Evolutionary conservation across 2,888 invertebrate species (phyloP).

Genomic region (Polydrusus pterygomalis): DNA sequence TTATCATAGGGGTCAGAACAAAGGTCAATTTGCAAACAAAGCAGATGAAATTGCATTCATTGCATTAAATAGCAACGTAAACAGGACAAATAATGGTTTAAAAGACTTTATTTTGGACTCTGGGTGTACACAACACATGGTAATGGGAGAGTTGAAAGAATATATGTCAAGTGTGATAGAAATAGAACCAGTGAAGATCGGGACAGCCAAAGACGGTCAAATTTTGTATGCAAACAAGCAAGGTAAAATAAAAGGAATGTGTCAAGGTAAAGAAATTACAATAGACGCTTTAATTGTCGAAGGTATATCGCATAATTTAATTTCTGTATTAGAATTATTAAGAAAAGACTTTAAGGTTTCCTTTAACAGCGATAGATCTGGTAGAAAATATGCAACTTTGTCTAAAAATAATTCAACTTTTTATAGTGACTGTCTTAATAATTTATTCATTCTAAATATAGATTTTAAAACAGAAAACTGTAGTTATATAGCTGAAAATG

Average conservation of each 20-base stretch:
- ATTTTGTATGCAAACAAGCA: neutral
- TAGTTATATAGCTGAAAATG: no score
- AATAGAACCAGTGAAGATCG: no score
- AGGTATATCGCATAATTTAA: no score
- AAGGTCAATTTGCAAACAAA: no score
- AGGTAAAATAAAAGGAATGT: neutral
- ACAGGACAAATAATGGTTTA: no score
- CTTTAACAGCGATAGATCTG: neutral
- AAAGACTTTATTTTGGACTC: no score
- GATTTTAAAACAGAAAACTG: neutral
- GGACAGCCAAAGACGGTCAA: neutral
- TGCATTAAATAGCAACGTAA: no score
- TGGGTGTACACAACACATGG: no score
- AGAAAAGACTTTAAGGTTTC: constrained; percentile 4
- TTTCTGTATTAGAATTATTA: neutral
- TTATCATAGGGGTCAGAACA: no score
- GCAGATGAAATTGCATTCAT: no score
- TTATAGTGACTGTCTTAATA: neutral
- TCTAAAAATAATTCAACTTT: neutral
- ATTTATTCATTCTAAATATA: neutral
- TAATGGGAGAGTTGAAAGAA: neutral
- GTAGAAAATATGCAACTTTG: neutral
- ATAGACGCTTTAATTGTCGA: neutral
- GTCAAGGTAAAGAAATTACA: neutral
- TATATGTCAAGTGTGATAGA: no score